phyloP scores from a whole-genome alignment of 1,140 invertebrate species.

The Drosophila pallidifrons region DNA sequence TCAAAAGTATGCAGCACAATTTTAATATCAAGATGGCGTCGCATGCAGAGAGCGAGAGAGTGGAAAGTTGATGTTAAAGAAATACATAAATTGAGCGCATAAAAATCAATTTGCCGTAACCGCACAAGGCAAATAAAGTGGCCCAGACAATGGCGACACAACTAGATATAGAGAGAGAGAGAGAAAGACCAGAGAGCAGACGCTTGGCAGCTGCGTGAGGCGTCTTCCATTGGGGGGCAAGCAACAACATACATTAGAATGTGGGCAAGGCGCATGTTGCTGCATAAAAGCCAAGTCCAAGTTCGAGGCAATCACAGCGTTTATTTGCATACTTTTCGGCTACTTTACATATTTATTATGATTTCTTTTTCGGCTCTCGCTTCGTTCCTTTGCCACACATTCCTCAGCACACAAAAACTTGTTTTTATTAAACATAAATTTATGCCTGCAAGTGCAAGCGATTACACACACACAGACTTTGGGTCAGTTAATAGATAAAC shows the following conservation, averaged over 20 bases:
- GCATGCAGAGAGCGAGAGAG: neutral
- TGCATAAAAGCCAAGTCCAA: constrained; percentile 56
- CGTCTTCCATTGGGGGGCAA: no score
- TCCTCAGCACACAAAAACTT: constrained; percentile 30
- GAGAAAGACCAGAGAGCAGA: constrained; percentile 6
- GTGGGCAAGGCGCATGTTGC: constrained; percentile 50
- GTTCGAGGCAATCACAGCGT: constrained; percentile 54
- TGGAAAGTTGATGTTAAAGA: constrained; percentile 30
- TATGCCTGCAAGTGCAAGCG: constrained; percentile 52
- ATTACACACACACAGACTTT: constrained; percentile 1
- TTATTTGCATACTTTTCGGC: constrained; percentile 74
- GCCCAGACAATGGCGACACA: constrained; percentile 15
- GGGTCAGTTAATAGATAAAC: constrained; percentile 44
- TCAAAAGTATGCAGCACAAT: constrained; percentile 29
- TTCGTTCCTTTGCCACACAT: neutral
- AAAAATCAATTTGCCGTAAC: constrained; percentile 82
- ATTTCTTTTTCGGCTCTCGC: constrained; percentile 29
- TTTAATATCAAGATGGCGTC: constrained; percentile 23
- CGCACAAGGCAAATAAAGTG: constrained; percentile 71
- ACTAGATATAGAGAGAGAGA: constrained; percentile 1
- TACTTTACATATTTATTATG: constrained; percentile 66
- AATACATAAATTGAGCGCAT: constrained; percentile 76
- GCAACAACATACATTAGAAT: neutral
- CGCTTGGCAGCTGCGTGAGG: constrained; percentile 2
- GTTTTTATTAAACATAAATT: constrained; percentile 77